phyloP scores from a whole-genome alignment of 2,888 invertebrate genomes.

The Oxytorus armatus region DNA sequence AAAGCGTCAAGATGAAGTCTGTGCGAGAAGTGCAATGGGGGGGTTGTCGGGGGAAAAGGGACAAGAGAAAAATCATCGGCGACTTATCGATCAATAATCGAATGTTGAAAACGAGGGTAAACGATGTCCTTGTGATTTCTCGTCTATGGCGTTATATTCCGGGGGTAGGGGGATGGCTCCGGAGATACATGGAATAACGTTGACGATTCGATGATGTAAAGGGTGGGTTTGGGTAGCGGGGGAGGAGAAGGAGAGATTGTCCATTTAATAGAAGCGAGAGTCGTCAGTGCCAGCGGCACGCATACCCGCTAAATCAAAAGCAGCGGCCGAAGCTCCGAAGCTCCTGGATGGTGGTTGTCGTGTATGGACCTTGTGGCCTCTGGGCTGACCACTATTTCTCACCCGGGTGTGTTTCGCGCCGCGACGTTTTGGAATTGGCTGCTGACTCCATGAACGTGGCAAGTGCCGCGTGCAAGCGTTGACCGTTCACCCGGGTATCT shows the following conservation, averaged over 20 bases:
- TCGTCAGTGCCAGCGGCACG: slow-evolving; percentile 82
- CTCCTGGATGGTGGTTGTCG: slow-evolving; percentile 35
- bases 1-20: no score
- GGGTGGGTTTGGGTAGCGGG: no score
- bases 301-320: slow-evolving; percentile 83
- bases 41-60: no score
- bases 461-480: slow-evolving; percentile 64
- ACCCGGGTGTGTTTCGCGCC: slow-evolving; percentile 54
- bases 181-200: slow-evolving; percentile 61
- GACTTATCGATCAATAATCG: no score
- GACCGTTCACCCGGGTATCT: slow-evolving; percentile 42
- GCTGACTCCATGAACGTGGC: slow-evolving; percentile 65
- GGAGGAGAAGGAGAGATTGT: slow-evolving; percentile 55
- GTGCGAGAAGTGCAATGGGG: no score
- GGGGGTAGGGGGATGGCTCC: slow-evolving; percentile 31
- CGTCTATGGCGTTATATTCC: no score
- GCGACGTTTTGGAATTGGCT: slow-evolving; percentile 56
- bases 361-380: slow-evolving; percentile 13
- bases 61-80: no score
- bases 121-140: no score
- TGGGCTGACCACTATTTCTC: slow-evolving; percentile 67
- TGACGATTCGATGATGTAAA: slow-evolving; percentile 65
- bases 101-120: no score
- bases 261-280: slow-evolving; percentile 77
- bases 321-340: slow-evolving; percentile 78